Percentiles rank a stretch among this genome's conserved stretches.
These are phyloP conservation scores for Zaprionus ghesquierei DNA, from an alignment of 1,140 invertebrate genomes.

Conservation along the genomic window DNA sequence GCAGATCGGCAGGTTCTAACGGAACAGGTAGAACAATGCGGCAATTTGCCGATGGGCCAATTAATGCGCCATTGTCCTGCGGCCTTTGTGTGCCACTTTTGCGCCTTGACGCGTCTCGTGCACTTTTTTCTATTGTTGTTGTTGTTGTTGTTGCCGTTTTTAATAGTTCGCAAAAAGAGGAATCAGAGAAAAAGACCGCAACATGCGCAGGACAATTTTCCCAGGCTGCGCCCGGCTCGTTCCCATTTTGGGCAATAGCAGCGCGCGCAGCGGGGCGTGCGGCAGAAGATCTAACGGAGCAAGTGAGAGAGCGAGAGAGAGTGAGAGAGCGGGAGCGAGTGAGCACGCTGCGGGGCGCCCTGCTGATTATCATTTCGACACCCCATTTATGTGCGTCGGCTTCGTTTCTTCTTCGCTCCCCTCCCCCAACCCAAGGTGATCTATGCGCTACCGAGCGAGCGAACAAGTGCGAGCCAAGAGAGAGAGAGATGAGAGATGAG, in stretches of 20 bases:
- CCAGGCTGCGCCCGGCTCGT: not conserved
- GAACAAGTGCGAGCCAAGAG: slow-evolving; percentile 45
- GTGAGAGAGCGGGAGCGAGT: not conserved
- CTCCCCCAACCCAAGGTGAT: no score
- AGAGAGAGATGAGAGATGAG: not conserved
- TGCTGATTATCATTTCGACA: slow-evolving; percentile 73
- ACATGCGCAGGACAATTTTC: no score
- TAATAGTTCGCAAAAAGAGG: slow-evolving; percentile 34
- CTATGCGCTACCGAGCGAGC: not conserved
- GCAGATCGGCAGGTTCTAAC: not conserved
- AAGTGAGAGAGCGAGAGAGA: not conserved
- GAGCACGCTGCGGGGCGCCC: slow-evolving; percentile 51
- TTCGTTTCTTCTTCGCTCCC: slow-evolving; percentile 13
- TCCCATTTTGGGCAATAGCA: not conserved
- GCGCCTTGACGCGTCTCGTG: not conserved
- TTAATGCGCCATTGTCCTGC: slow-evolving; percentile 54
- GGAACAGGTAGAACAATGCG: slow-evolving; percentile 15
- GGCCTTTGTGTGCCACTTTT: slow-evolving; percentile 28
- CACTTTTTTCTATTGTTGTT: no score
- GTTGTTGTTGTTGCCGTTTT: slow-evolving; percentile 8
- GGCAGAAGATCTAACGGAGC: not conserved
- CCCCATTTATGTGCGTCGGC: slow-evolving; percentile 57
- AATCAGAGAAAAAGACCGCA: not conserved
- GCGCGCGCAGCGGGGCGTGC: not conserved
- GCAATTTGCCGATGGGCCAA: slow-evolving; percentile 56